Base-by-base conservation (phyloP, 2,888 invertebrate species). In the Drosophila mimica region DNA sequence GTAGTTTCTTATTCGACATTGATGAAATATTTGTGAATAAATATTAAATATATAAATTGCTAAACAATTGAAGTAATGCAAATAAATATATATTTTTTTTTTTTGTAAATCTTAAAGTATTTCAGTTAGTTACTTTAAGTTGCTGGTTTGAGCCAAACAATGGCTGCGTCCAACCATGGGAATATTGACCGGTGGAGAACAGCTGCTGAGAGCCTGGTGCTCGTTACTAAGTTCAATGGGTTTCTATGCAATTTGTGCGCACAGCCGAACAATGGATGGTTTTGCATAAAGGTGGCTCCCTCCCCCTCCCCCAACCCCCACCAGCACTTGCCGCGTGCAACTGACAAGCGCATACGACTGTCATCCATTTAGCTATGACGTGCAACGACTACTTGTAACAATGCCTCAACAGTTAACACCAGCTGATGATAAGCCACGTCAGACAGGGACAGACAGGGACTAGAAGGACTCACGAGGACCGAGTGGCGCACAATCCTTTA, bases 351-450 rank as follows among this genome's bases (percentile, higher is more conserved):
- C 17, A 46, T 46, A 7, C 52, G 54, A 72, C 38, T 53, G 53
- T 25, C 67, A 54, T 54, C 36, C 53, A 33, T 68, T 69, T 68
- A 58, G 36, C 63, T 64, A 33, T 71, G 43, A 70, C 48, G 51
- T 57, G 54, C 71, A 71, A 57, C 51, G 52, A 52, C 54, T 46
- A 57, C 46, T 61, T 65, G 57, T 64, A 56, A 76, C 67, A 76
- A 76, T 65, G 59, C 46, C 54, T 34, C 51, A 63, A 63, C 25
- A 25, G 43, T 17, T 58, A 34, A 57, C 64, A 58, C 36, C 81
- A 64, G 58, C 51, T 53, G 74, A 54, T 74, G 88, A 84, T 84
- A 89, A 89, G 89, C 84, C 87, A 86, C 83, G 84, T 76, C 49
- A 0, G 15, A 11, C 34, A 46, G 25, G 25, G n/a, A 3, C 43